Evolutionary conservation across 2,797 vertebrate genomes (phyloP).

Genomic region (Bryconaethiops microstoma): DNA sequence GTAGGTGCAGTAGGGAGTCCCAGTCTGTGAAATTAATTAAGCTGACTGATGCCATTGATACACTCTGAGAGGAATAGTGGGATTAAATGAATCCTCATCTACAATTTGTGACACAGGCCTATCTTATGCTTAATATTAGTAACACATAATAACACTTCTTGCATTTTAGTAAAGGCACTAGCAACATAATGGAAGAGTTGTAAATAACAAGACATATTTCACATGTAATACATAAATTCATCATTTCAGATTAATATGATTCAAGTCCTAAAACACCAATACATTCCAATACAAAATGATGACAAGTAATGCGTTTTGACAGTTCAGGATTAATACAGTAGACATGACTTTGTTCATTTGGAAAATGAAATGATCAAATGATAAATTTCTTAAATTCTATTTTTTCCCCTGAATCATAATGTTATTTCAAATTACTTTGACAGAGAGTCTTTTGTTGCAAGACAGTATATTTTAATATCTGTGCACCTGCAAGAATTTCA

Average conservation of each 20-base stretch:
- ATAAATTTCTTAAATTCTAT: neutral
- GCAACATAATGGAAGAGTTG: neutral
- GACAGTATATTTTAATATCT: neutral
- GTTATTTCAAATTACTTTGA: neutral
- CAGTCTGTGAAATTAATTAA: conserved; percentile 34
- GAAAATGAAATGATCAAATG: neutral
- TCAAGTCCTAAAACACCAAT: neutral
- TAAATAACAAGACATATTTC: neutral
- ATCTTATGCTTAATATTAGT: neutral
- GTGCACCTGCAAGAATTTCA: neutral
- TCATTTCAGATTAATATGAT: neutral
- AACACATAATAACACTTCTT: neutral
- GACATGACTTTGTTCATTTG: neutral
- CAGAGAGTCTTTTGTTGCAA: neutral
- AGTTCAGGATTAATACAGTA: too few species aligned
- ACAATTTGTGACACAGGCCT: neutral
- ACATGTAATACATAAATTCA: neutral
- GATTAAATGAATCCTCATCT: conserved; percentile 40
- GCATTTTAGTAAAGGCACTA: neutral
- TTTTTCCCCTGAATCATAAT: neutral
- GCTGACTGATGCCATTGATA: conserved; percentile 56
- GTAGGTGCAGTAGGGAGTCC: conserved; percentile 14
- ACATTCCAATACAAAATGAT: neutral
- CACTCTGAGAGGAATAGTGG: conserved; percentile 57
- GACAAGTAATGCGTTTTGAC: neutral